Evolutionary conservation across 2,797 vertebrate species (phyloP).

Genomic region (Pseudocheirus occidentalis): DNA sequence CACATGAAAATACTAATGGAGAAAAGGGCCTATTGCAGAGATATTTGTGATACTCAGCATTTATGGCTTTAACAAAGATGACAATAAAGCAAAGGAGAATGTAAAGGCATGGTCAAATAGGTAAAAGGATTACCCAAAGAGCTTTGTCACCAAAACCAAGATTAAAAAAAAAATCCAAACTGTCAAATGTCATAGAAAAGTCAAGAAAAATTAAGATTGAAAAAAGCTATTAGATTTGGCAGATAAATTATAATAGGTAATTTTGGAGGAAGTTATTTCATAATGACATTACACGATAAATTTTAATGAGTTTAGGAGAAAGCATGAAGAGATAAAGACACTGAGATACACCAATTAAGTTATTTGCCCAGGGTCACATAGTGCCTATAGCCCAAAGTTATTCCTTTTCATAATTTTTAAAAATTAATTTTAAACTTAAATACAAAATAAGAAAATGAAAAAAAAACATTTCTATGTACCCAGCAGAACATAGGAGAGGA

Average conservation of each 20-base stretch:
- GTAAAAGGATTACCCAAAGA: neutral
- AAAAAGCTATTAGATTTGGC: neutral
- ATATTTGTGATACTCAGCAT: neutral
- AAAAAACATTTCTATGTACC: neutral
- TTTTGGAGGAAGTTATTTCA: neutral
- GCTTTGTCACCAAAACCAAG: neutral
- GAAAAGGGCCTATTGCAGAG: neutral
- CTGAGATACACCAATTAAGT: neutral
- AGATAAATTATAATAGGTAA: neutral
- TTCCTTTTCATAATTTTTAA: neutral
- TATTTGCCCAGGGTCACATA: slow-evolving; percentile 41
- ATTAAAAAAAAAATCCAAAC: neutral
- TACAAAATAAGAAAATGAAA: neutral
- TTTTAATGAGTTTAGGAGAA: neutral
- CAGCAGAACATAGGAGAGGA: neutral
- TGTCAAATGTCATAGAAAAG: neutral
- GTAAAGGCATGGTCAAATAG: neutral
- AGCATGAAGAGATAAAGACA: slow-evolving; percentile 24
- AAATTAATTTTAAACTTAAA: neutral
- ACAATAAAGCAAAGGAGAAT: neutral
- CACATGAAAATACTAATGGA: neutral
- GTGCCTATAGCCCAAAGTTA: neutral
- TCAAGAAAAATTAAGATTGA: neutral
- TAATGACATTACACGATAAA: neutral
- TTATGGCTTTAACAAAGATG: neutral